Evolutionary conservation across 2,797 vertebrate species (phyloP).

Genomic region (Acrocephalus scirpaceus): DNA sequence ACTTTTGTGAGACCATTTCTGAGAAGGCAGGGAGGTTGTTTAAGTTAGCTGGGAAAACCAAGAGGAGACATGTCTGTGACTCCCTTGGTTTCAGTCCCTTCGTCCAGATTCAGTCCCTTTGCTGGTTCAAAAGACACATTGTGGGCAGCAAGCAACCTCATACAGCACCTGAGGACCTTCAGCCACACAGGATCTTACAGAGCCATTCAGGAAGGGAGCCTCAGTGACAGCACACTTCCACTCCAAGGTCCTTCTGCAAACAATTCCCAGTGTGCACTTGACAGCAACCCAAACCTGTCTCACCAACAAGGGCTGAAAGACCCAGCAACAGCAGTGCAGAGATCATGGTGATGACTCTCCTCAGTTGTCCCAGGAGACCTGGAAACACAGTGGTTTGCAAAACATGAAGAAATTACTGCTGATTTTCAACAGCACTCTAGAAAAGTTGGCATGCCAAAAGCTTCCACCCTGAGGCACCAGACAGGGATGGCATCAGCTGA

Average conservation of each 20-base stretch:
- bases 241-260: neutral
- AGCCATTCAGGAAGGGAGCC: rapidly evolving
- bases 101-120: neutral
- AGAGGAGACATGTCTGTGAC: neutral
- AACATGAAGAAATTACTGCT: neutral
- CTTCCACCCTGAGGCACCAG: neutral
- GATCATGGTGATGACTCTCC: neutral
- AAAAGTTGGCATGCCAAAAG: neutral
- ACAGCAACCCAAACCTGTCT: neutral
- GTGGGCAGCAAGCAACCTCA: neutral
- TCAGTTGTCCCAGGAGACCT: constrained; percentile 7
- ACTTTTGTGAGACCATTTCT: neutral
- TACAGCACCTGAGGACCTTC: rapidly evolving
- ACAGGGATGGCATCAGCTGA: neutral
- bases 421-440: neutral
- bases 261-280: neutral
- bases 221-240: neutral
- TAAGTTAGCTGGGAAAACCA: neutral
- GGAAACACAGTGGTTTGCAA: neutral
- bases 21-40: neutral
- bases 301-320: constrained; percentile 13
- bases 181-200: neutral
- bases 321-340: neutral
- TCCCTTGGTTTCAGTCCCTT: neutral
- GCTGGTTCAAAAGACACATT: neutral